A percentile compares a stretch with the other conserved stretches of the same genome.
Conservation (phyloP, 2,888 invertebrate species). For the Cyrtodaria siliqua region DNA sequence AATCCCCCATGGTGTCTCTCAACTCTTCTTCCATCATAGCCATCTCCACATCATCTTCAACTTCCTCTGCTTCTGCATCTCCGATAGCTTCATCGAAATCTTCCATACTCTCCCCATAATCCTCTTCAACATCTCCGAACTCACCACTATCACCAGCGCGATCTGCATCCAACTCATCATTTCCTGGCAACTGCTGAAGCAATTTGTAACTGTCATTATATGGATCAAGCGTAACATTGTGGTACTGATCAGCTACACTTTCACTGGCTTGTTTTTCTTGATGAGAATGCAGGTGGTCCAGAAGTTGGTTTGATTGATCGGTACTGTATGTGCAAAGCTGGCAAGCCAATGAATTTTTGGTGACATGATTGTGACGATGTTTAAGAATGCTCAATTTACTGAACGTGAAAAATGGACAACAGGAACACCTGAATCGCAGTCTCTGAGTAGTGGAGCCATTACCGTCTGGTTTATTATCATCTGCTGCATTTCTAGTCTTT, state of each 20-base stretch:
- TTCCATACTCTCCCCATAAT: slow-evolving; percentile 45
- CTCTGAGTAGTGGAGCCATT: slow-evolving; percentile 34
- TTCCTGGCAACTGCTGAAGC: slow-evolving; percentile 50
- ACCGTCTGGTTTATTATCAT: slow-evolving; percentile 15
- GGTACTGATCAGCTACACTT: slow-evolving; percentile 40
- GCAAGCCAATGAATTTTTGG: slow-evolving; percentile 74
- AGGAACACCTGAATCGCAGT: slow-evolving; percentile 73
- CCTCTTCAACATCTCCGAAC: slow-evolving; percentile 38
- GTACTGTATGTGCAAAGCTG: slow-evolving; percentile 77
- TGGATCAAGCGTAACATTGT: slow-evolving; percentile 73
- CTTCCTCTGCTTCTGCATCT: slow-evolving; percentile 25
- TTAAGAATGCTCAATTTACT: slow-evolving; percentile 76
- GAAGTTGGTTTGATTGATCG: slow-evolving; percentile 67
- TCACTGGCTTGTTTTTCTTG: slow-evolving; percentile 36
- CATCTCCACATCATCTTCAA: slow-evolving; percentile 57
- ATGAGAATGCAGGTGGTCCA: slow-evolving; percentile 77
- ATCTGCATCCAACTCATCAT: slow-evolving; percentile 47
- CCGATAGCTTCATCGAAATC: slow-evolving; percentile 38
- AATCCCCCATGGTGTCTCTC: slow-evolving; percentile 31
- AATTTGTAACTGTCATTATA: slow-evolving; percentile 64
- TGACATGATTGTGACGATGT: slow-evolving; percentile 76
- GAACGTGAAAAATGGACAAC: slow-evolving; percentile 75
- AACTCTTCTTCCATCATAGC: slow-evolving; percentile 69
- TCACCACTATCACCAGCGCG: slow-evolving; percentile 28
- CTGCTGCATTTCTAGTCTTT: slow-evolving; percentile 8